Evolutionary conservation across 2,888 invertebrate genomes (phyloP).

Genomic region (Caenorhabditis sulstoni): DNA sequence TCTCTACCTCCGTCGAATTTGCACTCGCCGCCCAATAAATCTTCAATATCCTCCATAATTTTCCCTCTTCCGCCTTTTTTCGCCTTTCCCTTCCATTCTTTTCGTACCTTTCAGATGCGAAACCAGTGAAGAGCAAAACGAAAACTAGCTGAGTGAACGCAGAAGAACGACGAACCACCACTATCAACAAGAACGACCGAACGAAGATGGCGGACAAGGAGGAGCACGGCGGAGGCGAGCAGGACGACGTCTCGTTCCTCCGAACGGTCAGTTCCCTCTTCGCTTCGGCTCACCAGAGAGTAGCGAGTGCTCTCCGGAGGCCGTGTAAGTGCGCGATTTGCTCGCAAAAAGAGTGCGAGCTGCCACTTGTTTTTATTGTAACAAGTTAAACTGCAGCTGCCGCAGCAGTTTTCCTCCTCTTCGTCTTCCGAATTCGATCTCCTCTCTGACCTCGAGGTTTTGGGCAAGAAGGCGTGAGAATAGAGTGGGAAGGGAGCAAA

Average conservation of each 20-base stretch:
- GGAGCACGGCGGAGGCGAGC: slow-evolving; percentile 90
- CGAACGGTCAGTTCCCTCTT: slow-evolving; percentile 87
- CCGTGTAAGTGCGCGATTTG: slow-evolving; percentile 49
- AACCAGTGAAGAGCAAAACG: slow-evolving; percentile 34
- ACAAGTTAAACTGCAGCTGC: slow-evolving; percentile 19
- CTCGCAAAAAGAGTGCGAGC: slow-evolving; percentile 42
- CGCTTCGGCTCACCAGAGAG: slow-evolving; percentile 8
- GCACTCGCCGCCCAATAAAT: slow-evolving; percentile 38
- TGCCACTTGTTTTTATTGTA: slow-evolving; percentile 45
- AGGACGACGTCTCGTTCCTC: slow-evolving; percentile 99
- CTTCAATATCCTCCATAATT: slow-evolving; percentile 48
- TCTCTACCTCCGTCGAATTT: slow-evolving; percentile 1
- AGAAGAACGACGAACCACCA: slow-evolving; percentile 32
- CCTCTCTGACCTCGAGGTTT: not conserved
- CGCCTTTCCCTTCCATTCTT: slow-evolving; percentile 27
- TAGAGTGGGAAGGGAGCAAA: slow-evolving; percentile 19
- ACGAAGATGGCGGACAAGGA: slow-evolving; percentile 81
- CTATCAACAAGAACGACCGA: slow-evolving; percentile 31
- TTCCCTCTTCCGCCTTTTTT: slow-evolving; percentile 30
- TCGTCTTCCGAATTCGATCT: not conserved
- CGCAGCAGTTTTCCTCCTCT: slow-evolving; percentile 6
- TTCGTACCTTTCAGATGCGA: slow-evolving; percentile 42
- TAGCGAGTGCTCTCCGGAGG: slow-evolving; percentile 20
- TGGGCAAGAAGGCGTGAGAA: slow-evolving; percentile 20
- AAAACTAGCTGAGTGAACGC: slow-evolving; percentile 23